A percentile compares a stretch with the other conserved stretches of the same genome.
Conservation (phyloP, 2,888 invertebrate species). For the Myopa testacea region DNA sequence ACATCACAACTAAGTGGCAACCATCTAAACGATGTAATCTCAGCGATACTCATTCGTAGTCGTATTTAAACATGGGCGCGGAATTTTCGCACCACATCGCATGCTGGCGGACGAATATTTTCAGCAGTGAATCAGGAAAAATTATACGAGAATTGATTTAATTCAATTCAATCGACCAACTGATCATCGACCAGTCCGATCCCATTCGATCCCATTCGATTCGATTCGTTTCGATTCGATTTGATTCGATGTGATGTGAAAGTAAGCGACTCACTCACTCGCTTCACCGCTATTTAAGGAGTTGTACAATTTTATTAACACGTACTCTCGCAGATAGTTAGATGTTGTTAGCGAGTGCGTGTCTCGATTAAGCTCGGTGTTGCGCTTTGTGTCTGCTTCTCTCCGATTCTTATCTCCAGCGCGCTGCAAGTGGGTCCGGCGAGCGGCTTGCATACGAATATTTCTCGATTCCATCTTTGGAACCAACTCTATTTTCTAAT, state of each 20-base stretch:
- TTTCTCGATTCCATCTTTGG: constrained; percentile 13
- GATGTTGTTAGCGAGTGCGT: background rate
- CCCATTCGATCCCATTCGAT: background rate
- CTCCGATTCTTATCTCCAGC: constrained; percentile 23
- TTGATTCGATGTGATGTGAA: constrained; percentile 4
- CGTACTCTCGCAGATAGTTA: background rate
- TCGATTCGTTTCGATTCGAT: constrained; percentile 8
- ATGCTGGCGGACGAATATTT: background rate
- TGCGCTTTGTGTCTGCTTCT: constrained; percentile 5
- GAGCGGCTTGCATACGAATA: background rate
- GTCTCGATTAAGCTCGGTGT: background rate
- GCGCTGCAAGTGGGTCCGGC: background rate
- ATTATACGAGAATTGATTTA: constrained; percentile 11
- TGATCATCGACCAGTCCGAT: too few species aligned
- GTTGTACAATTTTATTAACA: constrained; percentile 27
- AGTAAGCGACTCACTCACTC: background rate
- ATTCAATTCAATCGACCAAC: background rate
- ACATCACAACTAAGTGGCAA: constrained; percentile 40
- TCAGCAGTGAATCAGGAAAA: background rate
- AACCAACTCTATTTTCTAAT: constrained; percentile 18
- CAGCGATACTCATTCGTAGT: constrained; percentile 5
- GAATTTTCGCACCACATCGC: constrained; percentile 25
- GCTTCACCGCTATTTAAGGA: background rate
- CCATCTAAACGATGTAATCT: constrained; percentile 5
- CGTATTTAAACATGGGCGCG: constrained; percentile 21